phyloP scores from a whole-genome alignment of 2,888 invertebrate genomes.

The Hyposoter dolosus region DNA sequence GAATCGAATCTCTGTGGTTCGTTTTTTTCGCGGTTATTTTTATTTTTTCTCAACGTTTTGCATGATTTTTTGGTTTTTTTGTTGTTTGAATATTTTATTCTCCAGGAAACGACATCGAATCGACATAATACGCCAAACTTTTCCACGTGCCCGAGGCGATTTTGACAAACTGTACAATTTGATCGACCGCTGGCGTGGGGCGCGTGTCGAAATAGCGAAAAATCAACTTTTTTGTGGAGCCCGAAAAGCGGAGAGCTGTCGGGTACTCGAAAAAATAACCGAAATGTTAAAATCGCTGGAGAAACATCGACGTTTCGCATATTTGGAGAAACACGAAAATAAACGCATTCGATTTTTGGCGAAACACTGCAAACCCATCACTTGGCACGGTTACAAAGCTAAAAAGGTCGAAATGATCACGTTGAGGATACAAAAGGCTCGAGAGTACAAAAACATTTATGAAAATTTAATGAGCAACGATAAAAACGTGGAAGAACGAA shows the following conservation, averaged over 20 bases:
- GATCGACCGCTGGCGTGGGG: constrained; percentile 89
- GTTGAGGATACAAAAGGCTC: constrained; percentile 91
- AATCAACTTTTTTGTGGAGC: constrained; percentile 88
- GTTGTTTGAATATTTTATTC: neutral
- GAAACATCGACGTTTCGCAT: constrained; percentile 88
- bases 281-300: constrained; percentile 90
- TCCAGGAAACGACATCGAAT: constrained; percentile 85
- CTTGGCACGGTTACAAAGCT: constrained; percentile 91
- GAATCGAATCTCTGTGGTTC: constrained; percentile 82
- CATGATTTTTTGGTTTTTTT: no score
- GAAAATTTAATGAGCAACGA: constrained; percentile 88
- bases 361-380: constrained; percentile 90
- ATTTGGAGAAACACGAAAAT: constrained; percentile 87
- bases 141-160: constrained; percentile 90
- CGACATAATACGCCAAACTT: constrained; percentile 89
- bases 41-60: neutral
- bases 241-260: constrained; percentile 89
- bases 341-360: constrained; percentile 88
- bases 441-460: constrained; percentile 91
- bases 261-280: constrained; percentile 91
- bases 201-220: constrained; percentile 88
- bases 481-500: constrained; percentile 83
- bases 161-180: constrained; percentile 91
- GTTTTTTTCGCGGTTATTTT: neutral
- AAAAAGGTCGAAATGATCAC: constrained; percentile 92